phyloP scores from a whole-genome alignment of 2,888 invertebrate genomes.

The Agrochola macilenta region DNA sequence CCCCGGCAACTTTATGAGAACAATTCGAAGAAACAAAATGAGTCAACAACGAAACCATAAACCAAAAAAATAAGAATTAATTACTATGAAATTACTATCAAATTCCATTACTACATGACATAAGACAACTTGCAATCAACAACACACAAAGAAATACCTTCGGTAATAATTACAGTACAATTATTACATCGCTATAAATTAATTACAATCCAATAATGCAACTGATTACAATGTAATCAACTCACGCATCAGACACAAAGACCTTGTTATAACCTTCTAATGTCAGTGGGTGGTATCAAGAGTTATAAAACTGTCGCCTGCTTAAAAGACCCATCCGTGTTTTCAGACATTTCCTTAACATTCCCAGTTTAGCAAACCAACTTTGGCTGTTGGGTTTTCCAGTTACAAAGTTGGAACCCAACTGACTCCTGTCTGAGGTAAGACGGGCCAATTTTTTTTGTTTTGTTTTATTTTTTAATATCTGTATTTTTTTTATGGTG shows the following conservation, averaged over 20 bases:
- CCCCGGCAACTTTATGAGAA: neutral
- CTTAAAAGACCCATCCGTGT: no score
- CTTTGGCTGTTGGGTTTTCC: no score
- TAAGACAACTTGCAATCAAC: constrained; percentile 6
- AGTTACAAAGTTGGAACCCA: no score
- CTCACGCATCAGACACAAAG: constrained; percentile 29
- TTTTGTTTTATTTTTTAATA: no score
- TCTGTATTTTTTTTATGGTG: no score
- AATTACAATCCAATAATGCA: constrained; percentile 50
- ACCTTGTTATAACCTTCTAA: constrained; percentile 38
- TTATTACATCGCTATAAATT: constrained; percentile 24
- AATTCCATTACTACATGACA: neutral
- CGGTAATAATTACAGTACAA: constrained; percentile 13
- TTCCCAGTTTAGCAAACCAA: no score
- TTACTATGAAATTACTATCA: neutral
- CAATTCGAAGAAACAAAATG: neutral
- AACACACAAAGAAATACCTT: constrained; percentile 18
- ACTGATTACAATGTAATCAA: constrained; percentile 51
- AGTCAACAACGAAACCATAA: neutral
- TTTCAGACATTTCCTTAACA: no score
- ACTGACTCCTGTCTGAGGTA: no score
- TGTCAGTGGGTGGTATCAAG: constrained; percentile 23
- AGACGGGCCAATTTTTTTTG: no score
- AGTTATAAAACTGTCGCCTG: neutral
- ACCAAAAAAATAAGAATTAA: neutral